A percentile compares a stretch with the other conserved stretches of the same genome.
Evolutionary conservation across 30 jellyfish, hydroid and myxozoan genomes (phyloP).

Genomic region (Chironex yamaguchii): DNA sequence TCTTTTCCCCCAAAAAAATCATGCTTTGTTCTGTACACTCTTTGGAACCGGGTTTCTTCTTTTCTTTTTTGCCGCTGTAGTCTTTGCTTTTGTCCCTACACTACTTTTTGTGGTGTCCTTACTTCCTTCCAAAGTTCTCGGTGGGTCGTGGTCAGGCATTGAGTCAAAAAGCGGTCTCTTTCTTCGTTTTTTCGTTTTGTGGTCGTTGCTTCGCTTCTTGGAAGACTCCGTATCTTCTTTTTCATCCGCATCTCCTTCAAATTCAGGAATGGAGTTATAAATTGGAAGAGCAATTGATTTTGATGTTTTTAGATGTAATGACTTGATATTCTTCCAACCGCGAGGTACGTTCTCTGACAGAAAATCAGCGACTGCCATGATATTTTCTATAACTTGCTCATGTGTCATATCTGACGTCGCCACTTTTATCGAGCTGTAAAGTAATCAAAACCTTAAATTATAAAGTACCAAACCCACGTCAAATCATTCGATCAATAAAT

Average conservation of each 20-base stretch:
- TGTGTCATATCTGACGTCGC: constrained; percentile 74
- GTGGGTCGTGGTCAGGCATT: too few relatives aligned
- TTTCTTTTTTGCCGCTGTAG: too few relatives aligned
- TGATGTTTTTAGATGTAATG: constrained; percentile 83
- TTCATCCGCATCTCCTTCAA: constrained; percentile 11
- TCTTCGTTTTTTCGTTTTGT: background rate
- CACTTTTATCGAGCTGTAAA: constrained; percentile 76
- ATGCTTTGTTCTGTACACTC: too few relatives aligned
- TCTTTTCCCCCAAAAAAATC: too few relatives aligned
- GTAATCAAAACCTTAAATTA: too few relatives aligned
- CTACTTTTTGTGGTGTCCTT: too few relatives aligned
- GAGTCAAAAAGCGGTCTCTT: background rate
- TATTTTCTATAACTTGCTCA: constrained; percentile 78
- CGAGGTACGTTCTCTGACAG: constrained; percentile 83
- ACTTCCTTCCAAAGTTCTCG: too few relatives aligned
- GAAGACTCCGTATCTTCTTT: constrained; percentile 3
- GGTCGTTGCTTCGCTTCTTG: background rate
- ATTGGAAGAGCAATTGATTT: constrained; percentile 90
- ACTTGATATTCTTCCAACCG: constrained; percentile 86
- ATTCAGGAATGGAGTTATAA: constrained; percentile 79
- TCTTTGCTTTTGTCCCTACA: too few relatives aligned
- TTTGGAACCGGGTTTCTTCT: too few relatives aligned
- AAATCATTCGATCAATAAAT: background rate
- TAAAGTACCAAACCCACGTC: background rate
- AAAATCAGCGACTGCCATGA: constrained; percentile 42